Percentiles rank a stretch among this genome's conserved stretches.
Conservation (phyloP, 1,140 invertebrate species). For the Brachionus angularis region DNA sequence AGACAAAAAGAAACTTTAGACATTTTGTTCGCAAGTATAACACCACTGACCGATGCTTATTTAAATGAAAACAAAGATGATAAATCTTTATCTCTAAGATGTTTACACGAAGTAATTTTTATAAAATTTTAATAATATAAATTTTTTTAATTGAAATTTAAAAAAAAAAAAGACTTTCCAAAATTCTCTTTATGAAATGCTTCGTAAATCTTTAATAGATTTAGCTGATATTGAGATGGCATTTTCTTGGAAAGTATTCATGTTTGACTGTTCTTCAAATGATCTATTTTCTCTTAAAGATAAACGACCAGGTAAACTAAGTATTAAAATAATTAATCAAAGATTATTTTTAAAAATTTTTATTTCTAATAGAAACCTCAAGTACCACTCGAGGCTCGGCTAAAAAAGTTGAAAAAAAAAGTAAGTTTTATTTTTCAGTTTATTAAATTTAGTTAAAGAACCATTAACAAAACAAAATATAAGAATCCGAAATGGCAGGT, state of each 20-base stretch:
- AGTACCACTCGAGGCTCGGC: conserved; percentile 51
- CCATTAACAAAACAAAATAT: too few relatives aligned
- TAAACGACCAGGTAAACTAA: conserved; percentile 53
- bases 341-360: not conserved
- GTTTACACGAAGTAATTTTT: not conserved
- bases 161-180: conserved; percentile 51
- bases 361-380: conserved; percentile 46
- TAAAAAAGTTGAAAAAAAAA: conserved; percentile 48
- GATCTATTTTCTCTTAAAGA: conserved; percentile 50
- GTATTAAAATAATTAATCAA: not conserved
- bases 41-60: conserved; percentile 11
- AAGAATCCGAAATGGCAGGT: too few relatives aligned
- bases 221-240: conserved; percentile 52
- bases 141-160: not conserved
- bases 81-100: not conserved
- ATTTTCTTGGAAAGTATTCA: conserved; percentile 55
- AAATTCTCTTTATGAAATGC: conserved; percentile 51
- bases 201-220: conserved; percentile 49
- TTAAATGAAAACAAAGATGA: not conserved
- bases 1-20: conserved; percentile 67
- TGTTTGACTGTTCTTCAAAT: conserved; percentile 51
- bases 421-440: too few relatives aligned
- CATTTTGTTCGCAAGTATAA: conserved; percentile 2
- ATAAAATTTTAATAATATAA: not conserved
- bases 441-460: too few relatives aligned